Conservation (phyloP, 2,888 invertebrate genomes). For the Microdon myrmicae region DNA sequence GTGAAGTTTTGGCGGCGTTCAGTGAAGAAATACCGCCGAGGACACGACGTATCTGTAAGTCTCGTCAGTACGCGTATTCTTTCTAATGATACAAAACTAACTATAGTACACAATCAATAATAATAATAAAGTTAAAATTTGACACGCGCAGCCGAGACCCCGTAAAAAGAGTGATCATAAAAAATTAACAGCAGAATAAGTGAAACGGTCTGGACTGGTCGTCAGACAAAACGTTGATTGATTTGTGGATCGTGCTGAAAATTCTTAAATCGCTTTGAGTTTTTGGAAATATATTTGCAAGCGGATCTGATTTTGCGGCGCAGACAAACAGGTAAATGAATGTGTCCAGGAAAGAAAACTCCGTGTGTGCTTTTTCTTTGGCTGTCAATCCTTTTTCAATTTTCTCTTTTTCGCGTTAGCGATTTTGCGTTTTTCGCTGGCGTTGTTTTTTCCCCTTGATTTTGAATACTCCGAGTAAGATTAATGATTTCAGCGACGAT, state of each 20-base stretch:
- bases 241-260: constrained; percentile 51
- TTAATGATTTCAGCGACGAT: constrained; percentile 44
- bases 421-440: constrained; percentile 1
- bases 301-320: constrained; percentile 23
- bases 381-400: no score
- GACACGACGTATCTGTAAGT: background rate
- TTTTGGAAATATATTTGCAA: constrained; percentile 46
- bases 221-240: constrained; percentile 37
- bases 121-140: constrained; percentile 12
- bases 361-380: no score
- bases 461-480: constrained; percentile 9
- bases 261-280: constrained; percentile 47
- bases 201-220: constrained; percentile 32
- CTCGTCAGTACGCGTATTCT: background rate
- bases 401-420: background rate
- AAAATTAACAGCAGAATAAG: constrained; percentile 7
- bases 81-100: constrained; percentile 15
- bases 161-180: background rate
- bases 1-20: constrained; percentile 41
- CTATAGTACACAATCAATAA: constrained; percentile 31
- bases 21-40: background rate
- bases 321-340: constrained; percentile 43
- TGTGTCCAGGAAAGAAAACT: no score
- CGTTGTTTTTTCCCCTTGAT: constrained; percentile 7
- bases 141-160: constrained; percentile 2